These are phyloP conservation scores for Lochmaea crataegi DNA, from an alignment of 2,888 invertebrate species.

Conservation along the genomic window DNA sequence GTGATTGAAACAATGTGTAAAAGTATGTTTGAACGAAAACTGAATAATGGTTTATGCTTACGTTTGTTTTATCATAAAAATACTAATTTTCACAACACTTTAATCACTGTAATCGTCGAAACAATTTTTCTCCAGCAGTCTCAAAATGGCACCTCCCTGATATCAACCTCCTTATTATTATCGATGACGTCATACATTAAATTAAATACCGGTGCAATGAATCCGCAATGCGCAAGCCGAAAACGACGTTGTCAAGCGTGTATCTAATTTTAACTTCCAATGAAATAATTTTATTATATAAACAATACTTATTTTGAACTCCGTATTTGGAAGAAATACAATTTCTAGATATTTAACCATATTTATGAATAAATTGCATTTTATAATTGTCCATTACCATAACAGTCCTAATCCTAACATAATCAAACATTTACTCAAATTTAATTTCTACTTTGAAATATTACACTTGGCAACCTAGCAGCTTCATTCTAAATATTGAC, in stretches of 20 bases:
- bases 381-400: no score
- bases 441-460: not conserved
- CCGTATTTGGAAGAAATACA: not conserved
- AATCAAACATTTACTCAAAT: not conserved
- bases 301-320: not conserved
- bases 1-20: not conserved
- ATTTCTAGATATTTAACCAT: no score
- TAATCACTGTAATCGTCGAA: not conserved
- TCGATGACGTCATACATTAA: constrained; percentile 34
- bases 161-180: constrained; percentile 28
- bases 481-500: not conserved
- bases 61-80: constrained; percentile 17
- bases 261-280: not conserved
- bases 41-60: constrained; percentile 2
- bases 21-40: not conserved
- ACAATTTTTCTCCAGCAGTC: constrained; percentile 10
- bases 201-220: constrained; percentile 25
- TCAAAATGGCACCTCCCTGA: constrained; percentile 32
- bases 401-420: no score
- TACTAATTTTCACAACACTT: constrained; percentile 12
- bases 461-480: not conserved
- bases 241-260: constrained; percentile 5
- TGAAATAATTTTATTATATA: not conserved
- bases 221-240: constrained; percentile 22
- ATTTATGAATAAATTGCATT: no score